These are phyloP conservation scores for Spatulosminthurus flaviceps DNA, from an alignment of 2,888 invertebrate genomes.

Conservation along the genomic window DNA sequence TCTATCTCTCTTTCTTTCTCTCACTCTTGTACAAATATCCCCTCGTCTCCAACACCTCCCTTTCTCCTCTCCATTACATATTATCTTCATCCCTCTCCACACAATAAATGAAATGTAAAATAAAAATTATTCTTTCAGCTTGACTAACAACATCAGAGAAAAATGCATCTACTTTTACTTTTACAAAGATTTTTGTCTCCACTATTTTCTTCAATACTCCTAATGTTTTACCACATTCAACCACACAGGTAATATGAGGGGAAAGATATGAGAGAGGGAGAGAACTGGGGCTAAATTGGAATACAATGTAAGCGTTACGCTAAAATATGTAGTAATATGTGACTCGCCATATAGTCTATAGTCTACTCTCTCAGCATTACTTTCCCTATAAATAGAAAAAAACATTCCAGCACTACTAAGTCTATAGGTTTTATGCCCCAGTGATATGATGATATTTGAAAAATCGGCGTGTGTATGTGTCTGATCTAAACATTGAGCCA, in stretches of 20 bases:
- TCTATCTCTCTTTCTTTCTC: background rate
- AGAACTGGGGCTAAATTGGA: no score
- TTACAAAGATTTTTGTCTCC: no score
- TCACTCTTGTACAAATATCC: background rate
- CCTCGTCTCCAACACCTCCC: slow-evolving; percentile 7
- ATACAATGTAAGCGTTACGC: no score
- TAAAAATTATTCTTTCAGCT: slow-evolving; percentile 23
- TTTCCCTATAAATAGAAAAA: background rate
- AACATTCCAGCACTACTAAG: slow-evolving; percentile 1
- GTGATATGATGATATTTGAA: slow-evolving; percentile 41
- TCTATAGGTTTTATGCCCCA: slow-evolving; percentile 32
- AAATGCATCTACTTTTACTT: no score
- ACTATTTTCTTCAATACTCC: no score
- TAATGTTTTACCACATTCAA: no score
- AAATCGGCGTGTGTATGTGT: slow-evolving; percentile 30
- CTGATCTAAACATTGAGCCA: slow-evolving; percentile 39
- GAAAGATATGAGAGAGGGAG: no score
- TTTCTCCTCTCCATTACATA: background rate
- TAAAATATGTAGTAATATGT: no score
- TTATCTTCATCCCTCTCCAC: slow-evolving; percentile 1
- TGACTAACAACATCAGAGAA: slow-evolving; percentile 20
- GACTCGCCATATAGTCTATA: no score
- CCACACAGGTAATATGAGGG: no score
- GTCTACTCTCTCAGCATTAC: background rate
- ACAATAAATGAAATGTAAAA: slow-evolving; percentile 24